phyloP scores from a whole-genome alignment of 1,140 invertebrate genomes.

The Drosophila aff. region DNA sequence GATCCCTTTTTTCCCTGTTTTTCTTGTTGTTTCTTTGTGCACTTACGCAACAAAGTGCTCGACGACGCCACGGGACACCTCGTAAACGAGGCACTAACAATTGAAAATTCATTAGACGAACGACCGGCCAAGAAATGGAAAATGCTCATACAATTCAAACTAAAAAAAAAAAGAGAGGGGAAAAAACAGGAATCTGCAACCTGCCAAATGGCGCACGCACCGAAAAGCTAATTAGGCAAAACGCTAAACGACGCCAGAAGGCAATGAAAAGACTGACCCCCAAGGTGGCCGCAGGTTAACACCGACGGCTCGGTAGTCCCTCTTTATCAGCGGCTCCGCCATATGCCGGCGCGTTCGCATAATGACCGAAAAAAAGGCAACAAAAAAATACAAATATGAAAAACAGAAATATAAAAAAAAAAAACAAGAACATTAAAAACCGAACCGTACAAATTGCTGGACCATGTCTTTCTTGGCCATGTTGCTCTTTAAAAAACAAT shows the following conservation, averaged over 20 bases:
- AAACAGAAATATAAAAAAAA: not conserved
- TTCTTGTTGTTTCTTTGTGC: not conserved
- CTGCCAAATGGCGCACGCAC: conserved; percentile 65
- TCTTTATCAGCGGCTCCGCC: conserved; percentile 15
- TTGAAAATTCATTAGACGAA: conserved; percentile 77
- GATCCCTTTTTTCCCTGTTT: conserved; percentile 23
- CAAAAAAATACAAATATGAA: not conserved
- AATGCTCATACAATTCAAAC: conserved; percentile 19
- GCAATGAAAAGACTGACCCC: conserved; percentile 62
- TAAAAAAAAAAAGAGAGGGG: conserved; percentile 3
- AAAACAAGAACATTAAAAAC: conserved; percentile 15
- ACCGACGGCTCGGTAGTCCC: conserved; percentile 44
- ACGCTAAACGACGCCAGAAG: conserved; percentile 64
- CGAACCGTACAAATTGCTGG: conserved; percentile 34
- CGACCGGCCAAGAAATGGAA: conserved; percentile 32
- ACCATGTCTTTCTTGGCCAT: not conserved
- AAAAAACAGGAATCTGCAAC: conserved; percentile 28
- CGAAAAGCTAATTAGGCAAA: conserved; percentile 80
- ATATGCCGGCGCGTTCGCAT: conserved; percentile 16
- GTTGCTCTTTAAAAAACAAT: conserved; percentile 17
- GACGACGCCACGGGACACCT: conserved; percentile 71
- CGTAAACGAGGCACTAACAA: conserved; percentile 78
- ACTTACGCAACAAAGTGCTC: conserved; percentile 65
- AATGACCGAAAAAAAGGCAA: conserved; percentile 20
- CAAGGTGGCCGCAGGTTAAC: conserved; percentile 49